Evolutionary conservation across 1,140 invertebrate genomes (phyloP).

Genomic region (Pantala flavescens): DNA sequence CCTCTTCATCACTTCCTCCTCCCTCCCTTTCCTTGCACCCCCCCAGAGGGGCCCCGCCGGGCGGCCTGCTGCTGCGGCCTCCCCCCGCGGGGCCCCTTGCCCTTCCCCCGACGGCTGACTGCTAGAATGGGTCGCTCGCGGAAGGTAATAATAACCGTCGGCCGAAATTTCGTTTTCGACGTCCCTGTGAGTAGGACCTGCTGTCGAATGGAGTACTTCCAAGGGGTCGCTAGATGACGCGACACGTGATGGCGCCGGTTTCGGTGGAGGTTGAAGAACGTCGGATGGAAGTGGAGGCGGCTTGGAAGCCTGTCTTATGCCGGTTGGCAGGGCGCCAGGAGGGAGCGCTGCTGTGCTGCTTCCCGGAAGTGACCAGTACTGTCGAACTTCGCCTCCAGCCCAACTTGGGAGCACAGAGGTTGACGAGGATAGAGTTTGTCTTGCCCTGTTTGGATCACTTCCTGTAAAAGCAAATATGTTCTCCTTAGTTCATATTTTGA

Average conservation of each 20-base stretch:
- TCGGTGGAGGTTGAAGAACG: neutral
- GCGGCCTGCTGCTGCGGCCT: conserved; percentile 38
- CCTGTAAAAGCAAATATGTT: neutral
- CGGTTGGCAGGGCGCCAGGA: neutral
- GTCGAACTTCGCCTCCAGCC: neutral
- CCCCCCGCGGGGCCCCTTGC: conserved; percentile 49
- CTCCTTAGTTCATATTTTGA: no score
- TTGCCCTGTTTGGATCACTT: neutral
- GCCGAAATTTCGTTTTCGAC: neutral
- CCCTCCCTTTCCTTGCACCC: neutral
- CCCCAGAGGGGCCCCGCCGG: conserved; percentile 26
- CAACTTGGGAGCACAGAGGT: neutral
- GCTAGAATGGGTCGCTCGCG: neutral
- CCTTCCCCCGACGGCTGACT: conserved; percentile 53
- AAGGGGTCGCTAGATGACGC: neutral
- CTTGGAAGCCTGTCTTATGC: neutral
- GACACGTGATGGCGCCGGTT: neutral
- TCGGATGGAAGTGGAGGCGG: neutral
- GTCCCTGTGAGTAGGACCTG: neutral
- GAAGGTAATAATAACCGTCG: neutral
- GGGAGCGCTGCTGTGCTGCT: neutral
- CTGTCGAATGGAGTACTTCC: neutral
- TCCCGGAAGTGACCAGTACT: neutral
- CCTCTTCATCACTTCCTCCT: conserved; percentile 11
- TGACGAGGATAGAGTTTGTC: neutral